These are phyloP conservation scores for Heteronetta atricapilla DNA, from an alignment of 2,113 vertebrate species.

Conservation along the genomic window DNA sequence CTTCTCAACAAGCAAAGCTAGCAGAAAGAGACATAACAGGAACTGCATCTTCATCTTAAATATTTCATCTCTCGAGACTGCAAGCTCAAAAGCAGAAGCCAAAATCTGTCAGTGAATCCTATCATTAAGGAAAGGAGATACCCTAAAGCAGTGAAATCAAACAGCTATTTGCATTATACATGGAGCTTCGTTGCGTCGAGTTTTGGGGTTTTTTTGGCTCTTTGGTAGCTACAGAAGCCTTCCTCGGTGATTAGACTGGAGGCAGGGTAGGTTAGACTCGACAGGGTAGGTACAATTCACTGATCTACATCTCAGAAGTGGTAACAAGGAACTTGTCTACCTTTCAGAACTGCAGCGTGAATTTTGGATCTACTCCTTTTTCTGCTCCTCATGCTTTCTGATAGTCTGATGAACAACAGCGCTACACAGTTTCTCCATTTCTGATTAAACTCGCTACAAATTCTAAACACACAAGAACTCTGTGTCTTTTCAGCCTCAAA, in stretches of 20 bases:
- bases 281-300: not conserved
- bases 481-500: not conserved
- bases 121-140: not conserved
- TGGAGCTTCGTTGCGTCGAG: not conserved
- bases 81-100: conserved; percentile 1
- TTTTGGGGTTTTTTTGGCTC: not conserved
- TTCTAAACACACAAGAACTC: not conserved
- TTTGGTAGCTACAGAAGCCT: not conserved
- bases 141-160: not conserved
- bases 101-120: not conserved
- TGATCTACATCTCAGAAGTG: not conserved
- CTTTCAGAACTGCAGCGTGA: not conserved
- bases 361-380: not conserved
- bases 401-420: not conserved
- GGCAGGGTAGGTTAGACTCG: not conserved
- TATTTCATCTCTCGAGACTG: not conserved
- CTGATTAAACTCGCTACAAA: not conserved
- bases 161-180: not conserved
- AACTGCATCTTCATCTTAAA: not conserved
- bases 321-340: not conserved
- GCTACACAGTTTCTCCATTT: not conserved
- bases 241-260: not conserved
- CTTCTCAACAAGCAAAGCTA: not conserved
- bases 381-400: not conserved
- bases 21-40: not conserved